phyloP scores from a whole-genome alignment of 2,113 vertebrate genomes.

The Hemibagrus wyckioides region DNA sequence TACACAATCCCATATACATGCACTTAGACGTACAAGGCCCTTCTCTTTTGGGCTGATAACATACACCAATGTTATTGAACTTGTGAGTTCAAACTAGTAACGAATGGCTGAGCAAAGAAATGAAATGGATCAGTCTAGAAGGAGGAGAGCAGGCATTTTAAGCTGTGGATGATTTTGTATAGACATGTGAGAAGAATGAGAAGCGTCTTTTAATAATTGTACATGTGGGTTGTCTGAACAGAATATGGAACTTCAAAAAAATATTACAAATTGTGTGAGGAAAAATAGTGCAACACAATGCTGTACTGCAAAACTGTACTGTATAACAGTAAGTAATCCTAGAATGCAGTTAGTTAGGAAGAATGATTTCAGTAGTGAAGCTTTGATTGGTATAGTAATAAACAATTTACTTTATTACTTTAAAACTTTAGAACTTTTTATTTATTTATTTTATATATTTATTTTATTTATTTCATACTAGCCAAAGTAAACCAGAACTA shows the following conservation, averaged over 20 bases:
- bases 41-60: slow-evolving; percentile 47
- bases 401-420: too few species aligned
- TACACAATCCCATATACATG: slow-evolving; percentile 43
- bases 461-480: not conserved
- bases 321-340: not conserved
- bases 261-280: not conserved
- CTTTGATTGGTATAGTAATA: not conserved
- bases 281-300: not conserved
- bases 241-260: not conserved
- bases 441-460: too few species aligned
- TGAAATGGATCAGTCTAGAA: slow-evolving; percentile 18
- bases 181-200: slow-evolving; percentile 3
- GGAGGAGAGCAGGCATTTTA: slow-evolving; percentile 17
- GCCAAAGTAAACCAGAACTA: not conserved
- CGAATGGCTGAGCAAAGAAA: not conserved
- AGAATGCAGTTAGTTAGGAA: not conserved
- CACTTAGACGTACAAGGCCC: slow-evolving; percentile 40
- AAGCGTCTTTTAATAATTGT: slow-evolving; percentile 33
- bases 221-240: not conserved
- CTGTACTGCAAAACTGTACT: not conserved
- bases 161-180: slow-evolving; percentile 17
- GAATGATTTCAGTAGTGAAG: not conserved
- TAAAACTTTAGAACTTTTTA: too few species aligned
- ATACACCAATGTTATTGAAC: slow-evolving; percentile 36
- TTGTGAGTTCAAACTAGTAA: not conserved